Base-by-base conservation (phyloP, 2,797 vertebrate genomes). In the Petrocephalus schoutedeni region DNA sequence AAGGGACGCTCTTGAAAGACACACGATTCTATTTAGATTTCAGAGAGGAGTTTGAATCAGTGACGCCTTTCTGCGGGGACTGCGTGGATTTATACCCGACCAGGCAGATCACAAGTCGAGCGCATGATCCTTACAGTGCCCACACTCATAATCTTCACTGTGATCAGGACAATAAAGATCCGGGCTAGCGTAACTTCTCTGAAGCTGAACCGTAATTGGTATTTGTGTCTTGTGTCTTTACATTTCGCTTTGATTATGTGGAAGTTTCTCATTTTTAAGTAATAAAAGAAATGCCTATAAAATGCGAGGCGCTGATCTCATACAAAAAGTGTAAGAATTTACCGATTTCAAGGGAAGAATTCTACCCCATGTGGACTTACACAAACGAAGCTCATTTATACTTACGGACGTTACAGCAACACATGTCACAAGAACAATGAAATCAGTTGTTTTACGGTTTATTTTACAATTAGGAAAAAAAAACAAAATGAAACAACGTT, bases 401-500 rank as follows among this genome's bases (percentile, higher is more conserved):
- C 84, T 32, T 57, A 10, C 5, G 56, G 14, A 36, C 49, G n/a
- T 80, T 45, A 9, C 16, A n/a, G 9, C 10, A 10, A 41, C 54
- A 56, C 3, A 41, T 49, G 16, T 57, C 54, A 58, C 16, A 86
- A 61, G 56, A 41, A 86, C 53, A 59, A 86, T 58, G 16, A 86
- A 86, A 93, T 94, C 96, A 95, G 98, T 97, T 97, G 97, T 95
- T 96, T 97, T 97, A 97, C 96, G 97, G 96, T 99, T 99, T 99
- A 99, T 99, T 99, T 98, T 98, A 99, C 97, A 99, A 96, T 97
- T 97, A 96, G 98, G 97, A 96, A 45, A 97, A 96, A 97, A 88
- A 95, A 92, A 94, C 93, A 89, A 89, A 94, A 91, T 19, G 87
- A 89, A 96, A 95, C 95, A 97, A 96, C 96, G 95, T 97, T 97